Conservation (phyloP, 2,888 invertebrate species). For the Ochropleura leucogaster region DNA sequence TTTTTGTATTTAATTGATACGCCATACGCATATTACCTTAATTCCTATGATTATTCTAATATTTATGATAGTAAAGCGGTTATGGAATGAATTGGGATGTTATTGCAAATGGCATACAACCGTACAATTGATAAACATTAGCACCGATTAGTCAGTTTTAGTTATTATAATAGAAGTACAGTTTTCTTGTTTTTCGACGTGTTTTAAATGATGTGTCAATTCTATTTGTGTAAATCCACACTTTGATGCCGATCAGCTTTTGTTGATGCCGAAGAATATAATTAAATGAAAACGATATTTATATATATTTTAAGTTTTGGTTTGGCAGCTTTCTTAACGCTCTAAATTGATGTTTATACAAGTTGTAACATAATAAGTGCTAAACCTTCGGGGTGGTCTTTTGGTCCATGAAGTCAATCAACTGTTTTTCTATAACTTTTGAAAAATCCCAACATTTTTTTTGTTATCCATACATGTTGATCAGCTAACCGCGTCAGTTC, state of each 20-base stretch:
- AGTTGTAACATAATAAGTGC: too few relatives aligned
- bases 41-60: too few relatives aligned
- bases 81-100: background rate
- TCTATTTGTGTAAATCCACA: slow-evolving; percentile 35
- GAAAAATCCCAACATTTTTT: too few relatives aligned
- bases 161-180: slow-evolving; percentile 5
- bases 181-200: background rate
- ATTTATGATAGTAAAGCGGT: too few relatives aligned
- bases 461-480: too few relatives aligned
- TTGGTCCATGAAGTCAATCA: too few relatives aligned
- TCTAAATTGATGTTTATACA: background rate
- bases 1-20: too few relatives aligned
- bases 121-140: background rate
- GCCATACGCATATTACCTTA: too few relatives aligned
- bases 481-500: too few relatives aligned
- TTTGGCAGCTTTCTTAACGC: background rate
- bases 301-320: background rate
- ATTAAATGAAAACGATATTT: background rate
- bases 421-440: too few relatives aligned
- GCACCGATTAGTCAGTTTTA: background rate
- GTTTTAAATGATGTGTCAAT: slow-evolving; percentile 49
- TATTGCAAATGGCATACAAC: slow-evolving; percentile 14
- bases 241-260: slow-evolving; percentile 16
- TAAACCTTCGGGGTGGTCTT: too few relatives aligned
- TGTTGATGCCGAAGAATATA: background rate